Conservation (phyloP, 1,140 invertebrate species). For the Rhyzopertha dominica region DNA sequence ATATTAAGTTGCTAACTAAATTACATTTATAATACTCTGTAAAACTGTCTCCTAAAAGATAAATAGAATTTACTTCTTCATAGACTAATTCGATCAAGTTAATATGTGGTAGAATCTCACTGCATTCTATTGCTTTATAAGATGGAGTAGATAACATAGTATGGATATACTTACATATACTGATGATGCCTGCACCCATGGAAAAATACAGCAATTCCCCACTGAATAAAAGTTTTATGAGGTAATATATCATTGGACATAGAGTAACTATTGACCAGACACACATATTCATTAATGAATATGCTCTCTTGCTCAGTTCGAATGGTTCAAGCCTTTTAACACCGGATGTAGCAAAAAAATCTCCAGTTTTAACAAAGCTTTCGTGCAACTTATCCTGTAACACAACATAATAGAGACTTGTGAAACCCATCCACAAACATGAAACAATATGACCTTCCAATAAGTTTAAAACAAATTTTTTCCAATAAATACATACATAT, state of each 20-base stretch:
- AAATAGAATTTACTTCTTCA: no score
- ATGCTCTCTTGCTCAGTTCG: conserved; percentile 52
- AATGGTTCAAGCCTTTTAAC: conserved; percentile 57
- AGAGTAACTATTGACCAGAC: conserved; percentile 67
- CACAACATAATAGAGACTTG: neutral
- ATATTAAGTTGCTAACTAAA: no score
- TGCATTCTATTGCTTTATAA: conserved; percentile 42
- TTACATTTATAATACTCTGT: no score
- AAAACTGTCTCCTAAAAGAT: neutral
- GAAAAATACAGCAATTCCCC: conserved; percentile 68
- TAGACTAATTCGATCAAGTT: no score
- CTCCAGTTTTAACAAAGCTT: conserved; percentile 75
- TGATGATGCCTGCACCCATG: conserved; percentile 60
- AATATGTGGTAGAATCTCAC: no score
- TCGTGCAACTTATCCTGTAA: conserved; percentile 71
- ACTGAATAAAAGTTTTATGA: conserved; percentile 62
- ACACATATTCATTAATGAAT: conserved; percentile 65
- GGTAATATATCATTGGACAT: conserved; percentile 65
- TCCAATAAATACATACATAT: no score
- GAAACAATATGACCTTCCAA: no score
- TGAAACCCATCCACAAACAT: neutral
- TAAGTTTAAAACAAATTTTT: no score
- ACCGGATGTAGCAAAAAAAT: conserved; percentile 73
- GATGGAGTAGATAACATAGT: conserved; percentile 25
- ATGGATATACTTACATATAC: conserved; percentile 64